These are phyloP conservation scores for Bellardia bayeri DNA, from an alignment of 2,888 invertebrate genomes.

Conservation along the genomic window DNA sequence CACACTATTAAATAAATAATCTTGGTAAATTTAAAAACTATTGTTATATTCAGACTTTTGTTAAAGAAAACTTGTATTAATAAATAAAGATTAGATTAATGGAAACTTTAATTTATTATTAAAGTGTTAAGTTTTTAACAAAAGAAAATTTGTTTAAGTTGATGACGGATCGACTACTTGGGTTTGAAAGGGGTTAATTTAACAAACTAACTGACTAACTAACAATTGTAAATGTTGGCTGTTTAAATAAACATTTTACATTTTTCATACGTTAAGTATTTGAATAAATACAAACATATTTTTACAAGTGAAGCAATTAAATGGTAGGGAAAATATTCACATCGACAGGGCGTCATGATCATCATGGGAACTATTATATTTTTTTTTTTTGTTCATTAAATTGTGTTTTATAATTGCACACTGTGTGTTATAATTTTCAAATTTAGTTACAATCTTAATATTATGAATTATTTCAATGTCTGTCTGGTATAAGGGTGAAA, in stretches of 20 bases:
- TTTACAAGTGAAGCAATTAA: constrained; percentile 13
- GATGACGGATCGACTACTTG: no score
- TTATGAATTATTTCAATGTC: constrained; percentile 21
- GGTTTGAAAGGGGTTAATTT: constrained; percentile 14
- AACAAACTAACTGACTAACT: neutral
- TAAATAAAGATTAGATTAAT: no score
- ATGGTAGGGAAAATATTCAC: constrained; percentile 38
- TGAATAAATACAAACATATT: constrained; percentile 5
- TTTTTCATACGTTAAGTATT: constrained; percentile 20
- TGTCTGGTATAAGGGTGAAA: neutral
- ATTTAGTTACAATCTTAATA: neutral
- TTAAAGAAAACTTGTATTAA: no score
- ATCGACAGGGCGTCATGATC: constrained; percentile 2
- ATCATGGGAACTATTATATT: constrained; percentile 35
- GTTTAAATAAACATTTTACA: constrained; percentile 29
- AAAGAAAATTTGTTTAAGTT: no score
- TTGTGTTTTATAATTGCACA: constrained; percentile 9
- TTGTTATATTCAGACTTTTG: no score
- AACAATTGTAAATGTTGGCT: neutral
- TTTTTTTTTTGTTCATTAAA: neutral
- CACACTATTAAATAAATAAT: neutral
- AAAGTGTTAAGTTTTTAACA: no score
- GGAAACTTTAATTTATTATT: no score
- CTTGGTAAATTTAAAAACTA: no score
- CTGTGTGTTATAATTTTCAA: constrained; percentile 9